Evolutionary conservation across 2,888 invertebrate species (phyloP).

Genomic region (Eupithecia tripunctaria): DNA sequence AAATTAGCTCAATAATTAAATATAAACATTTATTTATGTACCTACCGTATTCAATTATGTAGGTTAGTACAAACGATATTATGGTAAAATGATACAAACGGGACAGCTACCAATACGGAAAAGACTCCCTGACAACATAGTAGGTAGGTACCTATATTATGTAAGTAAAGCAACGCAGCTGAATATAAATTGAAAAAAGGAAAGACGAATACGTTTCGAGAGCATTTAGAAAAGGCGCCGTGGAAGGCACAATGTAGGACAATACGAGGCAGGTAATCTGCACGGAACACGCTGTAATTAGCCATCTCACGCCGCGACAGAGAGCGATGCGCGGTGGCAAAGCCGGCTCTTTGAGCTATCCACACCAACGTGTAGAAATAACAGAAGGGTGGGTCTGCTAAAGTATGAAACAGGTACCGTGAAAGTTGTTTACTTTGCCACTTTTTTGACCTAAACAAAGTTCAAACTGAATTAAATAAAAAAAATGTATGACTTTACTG

Average conservation of each 20-base stretch:
- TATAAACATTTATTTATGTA: too few species aligned
- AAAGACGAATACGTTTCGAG: constrained; percentile 10
- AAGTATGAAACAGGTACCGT: too few species aligned
- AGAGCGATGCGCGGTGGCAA: constrained; percentile 44
- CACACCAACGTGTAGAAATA: not conserved
- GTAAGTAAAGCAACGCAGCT: too few species aligned
- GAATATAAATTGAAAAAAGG: not conserved
- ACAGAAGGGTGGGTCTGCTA: not conserved
- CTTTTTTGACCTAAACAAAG: too few species aligned
- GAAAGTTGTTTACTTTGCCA: too few species aligned
- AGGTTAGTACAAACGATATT: too few species aligned
- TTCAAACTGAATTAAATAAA: too few species aligned
- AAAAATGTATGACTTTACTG: too few species aligned
- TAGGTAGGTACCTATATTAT: too few species aligned
- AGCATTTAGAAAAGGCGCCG: constrained; percentile 33
- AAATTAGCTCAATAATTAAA: not conserved
- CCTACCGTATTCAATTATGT: too few species aligned
- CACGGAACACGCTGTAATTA: constrained; percentile 64
- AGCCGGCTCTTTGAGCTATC: constrained; percentile 52
- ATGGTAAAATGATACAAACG: too few species aligned
- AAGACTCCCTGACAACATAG: not conserved
- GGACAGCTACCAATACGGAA: not conserved
- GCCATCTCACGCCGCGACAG: constrained; percentile 59
- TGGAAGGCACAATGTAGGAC: constrained; percentile 51
- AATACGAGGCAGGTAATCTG: constrained; percentile 59